A percentile compares a stretch with the other conserved stretches of the same genome.
phyloP scores from a whole-genome alignment of 2,113 vertebrate species.

The Lophotis ruficrista region DNA sequence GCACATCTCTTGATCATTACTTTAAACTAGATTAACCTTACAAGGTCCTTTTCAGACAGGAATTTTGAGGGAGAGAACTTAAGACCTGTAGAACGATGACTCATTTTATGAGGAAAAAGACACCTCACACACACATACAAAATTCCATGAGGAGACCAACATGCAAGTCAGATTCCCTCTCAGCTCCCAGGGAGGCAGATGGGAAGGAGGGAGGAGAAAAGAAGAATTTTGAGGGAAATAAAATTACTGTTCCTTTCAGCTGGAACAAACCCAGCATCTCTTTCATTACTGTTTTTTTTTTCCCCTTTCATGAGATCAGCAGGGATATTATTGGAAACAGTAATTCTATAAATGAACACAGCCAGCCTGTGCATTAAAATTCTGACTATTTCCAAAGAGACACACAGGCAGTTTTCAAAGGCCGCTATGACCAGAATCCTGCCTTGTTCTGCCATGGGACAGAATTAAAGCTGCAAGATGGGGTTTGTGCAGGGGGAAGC shows the following conservation, averaged over 20 bases:
- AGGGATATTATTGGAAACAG: conserved; percentile 52
- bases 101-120: not conserved
- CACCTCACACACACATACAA: not conserved
- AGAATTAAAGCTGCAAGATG: not conserved
- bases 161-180: not conserved
- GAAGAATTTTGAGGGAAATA: not conserved
- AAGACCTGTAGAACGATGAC: not conserved
- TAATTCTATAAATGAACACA: conserved; percentile 40
- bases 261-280: conserved; percentile 28
- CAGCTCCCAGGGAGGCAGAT: not conserved
- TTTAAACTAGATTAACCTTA: not conserved
- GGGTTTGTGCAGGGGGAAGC: not conserved
- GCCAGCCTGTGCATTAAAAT: conserved; percentile 51
- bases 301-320: conserved; percentile 44
- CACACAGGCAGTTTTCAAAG: conserved; percentile 7
- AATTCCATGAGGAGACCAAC: not conserved
- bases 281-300: conserved; percentile 34
- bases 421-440: not conserved
- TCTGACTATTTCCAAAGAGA: conserved; percentile 49
- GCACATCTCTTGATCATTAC: not conserved
- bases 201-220: not conserved
- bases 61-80: not conserved
- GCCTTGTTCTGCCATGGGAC: not conserved
- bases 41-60: not conserved
- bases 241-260: not conserved